phyloP scores from a whole-genome alignment of 2,888 invertebrate species.

The Scaeva pyrastri region DNA sequence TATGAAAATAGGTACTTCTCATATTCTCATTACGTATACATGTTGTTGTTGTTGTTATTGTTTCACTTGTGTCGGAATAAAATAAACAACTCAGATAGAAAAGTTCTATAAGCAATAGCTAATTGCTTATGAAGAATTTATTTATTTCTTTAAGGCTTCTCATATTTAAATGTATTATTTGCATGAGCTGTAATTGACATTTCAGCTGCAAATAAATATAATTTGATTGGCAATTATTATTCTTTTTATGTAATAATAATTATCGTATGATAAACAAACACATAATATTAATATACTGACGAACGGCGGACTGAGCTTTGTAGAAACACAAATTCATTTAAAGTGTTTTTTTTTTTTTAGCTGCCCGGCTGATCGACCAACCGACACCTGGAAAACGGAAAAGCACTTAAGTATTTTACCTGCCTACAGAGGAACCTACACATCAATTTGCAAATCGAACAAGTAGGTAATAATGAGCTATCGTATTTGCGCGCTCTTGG shows the following conservation, averaged over 20 bases:
- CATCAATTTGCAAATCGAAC: conserved; percentile 16
- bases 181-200: conserved; percentile 54
- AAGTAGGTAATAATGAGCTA: conserved; percentile 32
- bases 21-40: conserved; percentile 1
- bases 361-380: neutral
- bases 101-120: conserved; percentile 1
- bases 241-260: conserved; percentile 54
- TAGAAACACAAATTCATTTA: conserved; percentile 30
- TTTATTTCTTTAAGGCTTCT: neutral
- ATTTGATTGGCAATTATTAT: conserved; percentile 28
- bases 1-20: conserved; percentile 26
- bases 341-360: conserved; percentile 13
- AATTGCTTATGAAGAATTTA: neutral
- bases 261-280: conserved; percentile 12
- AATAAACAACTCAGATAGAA: conserved; percentile 6
- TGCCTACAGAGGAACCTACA: neutral
- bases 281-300: neutral
- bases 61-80: neutral
- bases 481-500: neutral
- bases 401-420: neutral
- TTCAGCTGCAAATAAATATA: conserved; percentile 45
- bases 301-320: neutral
- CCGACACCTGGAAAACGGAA: conserved; percentile 32
- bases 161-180: conserved; percentile 18
- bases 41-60: neutral